Base-by-base conservation (phyloP, 92 coral and sea anemone species). In the Zoanthus solanderi region DNA sequence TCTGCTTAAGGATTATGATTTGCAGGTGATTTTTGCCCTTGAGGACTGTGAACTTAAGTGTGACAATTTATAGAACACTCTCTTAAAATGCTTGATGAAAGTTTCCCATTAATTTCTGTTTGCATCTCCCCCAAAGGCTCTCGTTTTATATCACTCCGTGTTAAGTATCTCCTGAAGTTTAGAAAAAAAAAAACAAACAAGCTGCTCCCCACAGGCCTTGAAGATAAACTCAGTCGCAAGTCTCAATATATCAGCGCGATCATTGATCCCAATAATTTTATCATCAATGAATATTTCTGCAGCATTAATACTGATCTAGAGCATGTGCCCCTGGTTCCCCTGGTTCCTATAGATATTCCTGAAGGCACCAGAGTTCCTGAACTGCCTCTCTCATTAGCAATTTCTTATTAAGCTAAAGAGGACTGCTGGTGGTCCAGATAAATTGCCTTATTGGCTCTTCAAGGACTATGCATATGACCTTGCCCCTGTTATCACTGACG, bases 101-200 rank as follows among this genome's bases (percentile, higher is more conserved):
- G 53, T 45, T 76, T 45, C 23, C 81, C 61, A 31, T 28, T 32
- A 50, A 76, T 45, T 31, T 32, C 47, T 32, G 81, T 31, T 32
- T 61, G 81, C 54, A 73, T 28, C 4, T 73, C 78, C 17, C 13
- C 78, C 47, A 1, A 28, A 45, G 81, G 16, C 60, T 60, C 81
- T 42, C 81, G 58, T 32, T 76, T 76, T 60, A 50, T 76, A 28
- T 76, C 81, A 7, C 81, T 9, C 17, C 60, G 1, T 32, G 81
- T 76, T 76, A 6, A 50, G 23, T 23, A 23, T 45, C 82, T 76
- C 16, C n/a, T 42, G 82, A 76, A 76, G 29, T 7, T 32, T 32
- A 76, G 82, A 58, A 76, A 45, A 2, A 47, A 31, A 76, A 76
- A 8, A 23, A 46, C 6, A 58, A 76, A 76, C 17, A 76, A 76